Evolutionary conservation across 2,113 vertebrate species (phyloP).

Genomic region (human (Homo sapiens)): GRCh38 chr15:88364501-88365000

Average conservation of each 20-base stretch:
- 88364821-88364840: not conserved
- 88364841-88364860: not conserved
- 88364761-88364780: not conserved
- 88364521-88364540: not conserved
- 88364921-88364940: not conserved
- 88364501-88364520: not conserved
- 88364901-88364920: not conserved
- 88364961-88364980: not conserved
- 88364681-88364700: not conserved
- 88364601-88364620: not conserved
- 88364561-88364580: not conserved
- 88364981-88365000: not conserved
- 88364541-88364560: not conserved
- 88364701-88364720: not conserved
- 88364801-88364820: not conserved
- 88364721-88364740: not conserved
- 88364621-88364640: not conserved
- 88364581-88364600: not conserved
- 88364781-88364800: not conserved
- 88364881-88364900: not conserved
- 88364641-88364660: not conserved
- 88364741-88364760: accelerated
- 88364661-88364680: not conserved
- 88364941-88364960: not conserved
- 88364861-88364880: not conserved